Conservation (phyloP, 2,797 vertebrate species). For the Acanthis flammea region DNA sequence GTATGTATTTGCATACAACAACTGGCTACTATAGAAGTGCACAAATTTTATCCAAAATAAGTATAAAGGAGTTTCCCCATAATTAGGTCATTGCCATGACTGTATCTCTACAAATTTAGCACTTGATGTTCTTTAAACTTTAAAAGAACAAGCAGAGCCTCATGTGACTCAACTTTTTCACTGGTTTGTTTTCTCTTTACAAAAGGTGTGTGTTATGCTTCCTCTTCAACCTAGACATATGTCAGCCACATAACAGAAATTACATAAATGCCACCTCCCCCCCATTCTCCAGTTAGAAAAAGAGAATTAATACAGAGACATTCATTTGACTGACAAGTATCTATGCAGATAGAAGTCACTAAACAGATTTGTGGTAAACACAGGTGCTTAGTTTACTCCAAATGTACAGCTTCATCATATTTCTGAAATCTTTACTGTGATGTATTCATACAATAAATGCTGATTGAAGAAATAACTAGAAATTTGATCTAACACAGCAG, state of each 20-base stretch:
- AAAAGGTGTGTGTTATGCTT: not conserved
- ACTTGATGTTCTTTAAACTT: not conserved
- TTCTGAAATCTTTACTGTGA: constrained; percentile 52
- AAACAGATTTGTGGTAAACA: constrained; percentile 51
- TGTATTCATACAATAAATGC: constrained; percentile 28
- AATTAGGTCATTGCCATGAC: not conserved
- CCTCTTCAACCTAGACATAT: not conserved
- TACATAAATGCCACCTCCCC: constrained; percentile 47
- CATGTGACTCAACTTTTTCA: not conserved
- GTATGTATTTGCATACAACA: not conserved
- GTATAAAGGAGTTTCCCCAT: not conserved
- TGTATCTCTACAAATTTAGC: not conserved
- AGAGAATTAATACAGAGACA: constrained; percentile 28
- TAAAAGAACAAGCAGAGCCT: not conserved
- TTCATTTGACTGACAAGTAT: constrained; percentile 53
- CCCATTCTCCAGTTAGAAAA: constrained; percentile 58
- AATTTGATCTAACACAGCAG: constrained; percentile 57
- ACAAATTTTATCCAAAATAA: not conserved
- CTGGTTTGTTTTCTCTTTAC: not conserved
- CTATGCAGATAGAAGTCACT: not conserved
- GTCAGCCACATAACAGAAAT: constrained; percentile 29
- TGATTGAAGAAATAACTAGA: constrained; percentile 64
- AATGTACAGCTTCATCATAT: constrained; percentile 33
- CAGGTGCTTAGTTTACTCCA: constrained; percentile 15
- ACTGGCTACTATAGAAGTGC: not conserved